Evolutionary conservation across 2,888 invertebrate species (phyloP).

Genomic region (Catonia carolina): DNA sequence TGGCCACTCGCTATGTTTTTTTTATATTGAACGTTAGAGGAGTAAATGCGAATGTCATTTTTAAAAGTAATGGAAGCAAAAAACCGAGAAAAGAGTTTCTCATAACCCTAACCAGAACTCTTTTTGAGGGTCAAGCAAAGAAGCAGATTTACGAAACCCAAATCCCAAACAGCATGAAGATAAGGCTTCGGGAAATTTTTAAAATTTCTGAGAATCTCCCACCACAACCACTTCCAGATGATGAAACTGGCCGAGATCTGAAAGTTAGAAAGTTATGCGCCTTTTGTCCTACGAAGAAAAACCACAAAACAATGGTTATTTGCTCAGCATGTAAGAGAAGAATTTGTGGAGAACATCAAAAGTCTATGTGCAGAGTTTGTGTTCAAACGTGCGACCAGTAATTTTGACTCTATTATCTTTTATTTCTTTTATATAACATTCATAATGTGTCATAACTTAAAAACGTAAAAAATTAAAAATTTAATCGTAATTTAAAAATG

Average conservation of each 20-base stretch:
- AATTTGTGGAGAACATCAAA: not conserved
- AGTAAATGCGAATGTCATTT: not conserved
- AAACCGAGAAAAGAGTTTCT: not conserved
- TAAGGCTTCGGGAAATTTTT: not conserved
- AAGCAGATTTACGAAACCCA: not conserved
- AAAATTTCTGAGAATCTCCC: not conserved
- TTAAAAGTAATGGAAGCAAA: not conserved
- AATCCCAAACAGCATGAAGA: not conserved
- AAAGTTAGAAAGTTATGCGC: not conserved
- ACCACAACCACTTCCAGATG: not conserved
- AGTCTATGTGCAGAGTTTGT: not conserved
- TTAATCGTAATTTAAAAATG: too few relatives aligned
- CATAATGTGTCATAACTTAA: too few relatives aligned
- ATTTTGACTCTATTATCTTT: too few relatives aligned
- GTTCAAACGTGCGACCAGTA: too few relatives aligned
- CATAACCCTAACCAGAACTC: not conserved
- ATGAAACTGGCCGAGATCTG: not conserved
- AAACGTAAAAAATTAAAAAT: too few relatives aligned
- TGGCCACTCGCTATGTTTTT: not conserved
- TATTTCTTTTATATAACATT: too few relatives aligned
- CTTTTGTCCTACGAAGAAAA: not conserved
- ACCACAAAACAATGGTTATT: not conserved
- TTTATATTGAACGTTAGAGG: not conserved
- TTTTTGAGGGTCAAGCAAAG: conserved; percentile 2
- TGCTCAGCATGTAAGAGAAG: not conserved